Evolutionary conservation across 2,888 invertebrate species (phyloP).

Genomic region (Phyto melanocephala): DNA sequence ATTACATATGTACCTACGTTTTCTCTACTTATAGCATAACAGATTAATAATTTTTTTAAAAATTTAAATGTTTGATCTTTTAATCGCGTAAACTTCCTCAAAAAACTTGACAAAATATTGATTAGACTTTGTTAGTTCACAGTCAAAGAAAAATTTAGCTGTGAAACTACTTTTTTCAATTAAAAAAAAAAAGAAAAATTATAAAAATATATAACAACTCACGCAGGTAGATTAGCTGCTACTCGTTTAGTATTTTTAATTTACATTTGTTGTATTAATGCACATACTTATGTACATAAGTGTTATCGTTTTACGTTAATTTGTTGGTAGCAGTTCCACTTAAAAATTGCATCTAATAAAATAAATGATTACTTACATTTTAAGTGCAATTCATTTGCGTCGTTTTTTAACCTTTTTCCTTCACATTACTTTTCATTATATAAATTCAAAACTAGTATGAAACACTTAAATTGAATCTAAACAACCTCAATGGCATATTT

Average conservation of each 20-base stretch:
- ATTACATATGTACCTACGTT: too few relatives aligned
- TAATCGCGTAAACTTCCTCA: neutral
- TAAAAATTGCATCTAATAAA: constrained; percentile 62
- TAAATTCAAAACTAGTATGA: constrained; percentile 19
- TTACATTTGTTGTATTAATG: neutral
- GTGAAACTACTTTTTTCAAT: constrained; percentile 59
- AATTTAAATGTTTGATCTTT: neutral
- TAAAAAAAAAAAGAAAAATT: constrained; percentile 39
- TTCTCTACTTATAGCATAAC: too few relatives aligned
- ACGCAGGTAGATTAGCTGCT: neutral
- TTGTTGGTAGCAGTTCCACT: constrained; percentile 58
- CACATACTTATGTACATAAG: neutral
- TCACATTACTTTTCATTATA: constrained; percentile 24
- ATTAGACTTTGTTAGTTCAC: constrained; percentile 32
- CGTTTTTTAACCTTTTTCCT: constrained; percentile 9
- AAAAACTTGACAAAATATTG: neutral
- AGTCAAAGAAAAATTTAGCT: constrained; percentile 31
- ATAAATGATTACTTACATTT: constrained; percentile 62
- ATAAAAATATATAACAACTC: neutral
- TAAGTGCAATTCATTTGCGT: constrained; percentile 50
- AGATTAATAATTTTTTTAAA: too few relatives aligned
- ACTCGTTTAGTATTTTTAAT: constrained; percentile 31
- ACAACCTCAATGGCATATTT: neutral
- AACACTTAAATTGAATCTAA: neutral
- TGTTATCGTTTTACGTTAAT: constrained; percentile 47